These are phyloP conservation scores for Ictidomys tridecemlineatus DNA, from an alignment of 2,113 vertebrate species.

Conservation along the genomic window DNA sequence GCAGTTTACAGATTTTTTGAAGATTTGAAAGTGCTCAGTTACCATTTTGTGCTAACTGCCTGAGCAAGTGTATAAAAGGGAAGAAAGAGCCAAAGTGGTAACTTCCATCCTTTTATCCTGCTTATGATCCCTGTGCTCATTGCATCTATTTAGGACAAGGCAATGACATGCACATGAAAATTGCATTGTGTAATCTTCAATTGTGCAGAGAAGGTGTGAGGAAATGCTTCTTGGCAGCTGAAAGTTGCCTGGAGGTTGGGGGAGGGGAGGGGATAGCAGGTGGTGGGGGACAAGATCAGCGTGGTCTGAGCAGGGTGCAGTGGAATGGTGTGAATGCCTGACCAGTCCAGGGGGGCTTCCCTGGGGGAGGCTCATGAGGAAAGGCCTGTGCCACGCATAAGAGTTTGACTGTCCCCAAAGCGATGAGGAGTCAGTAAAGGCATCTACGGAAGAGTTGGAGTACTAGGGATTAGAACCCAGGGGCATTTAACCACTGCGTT, in stretches of 20 bases:
- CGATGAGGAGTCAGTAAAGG: not conserved
- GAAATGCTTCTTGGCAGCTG: not conserved
- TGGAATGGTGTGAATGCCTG: rapidly evolving
- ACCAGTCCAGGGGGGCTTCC: not conserved
- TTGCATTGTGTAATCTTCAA: not conserved
- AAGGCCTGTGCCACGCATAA: rapidly evolving
- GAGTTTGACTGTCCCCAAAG: not conserved
- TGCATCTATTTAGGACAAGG: too few relatives aligned
- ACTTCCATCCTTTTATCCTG: not conserved
- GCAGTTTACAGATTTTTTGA: not conserved
- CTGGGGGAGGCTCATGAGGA: not conserved
- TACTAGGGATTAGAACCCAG: not conserved
- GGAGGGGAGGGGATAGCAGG: not conserved
- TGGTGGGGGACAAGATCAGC: rapidly evolving
- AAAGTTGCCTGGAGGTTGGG: not conserved
- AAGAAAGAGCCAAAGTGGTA: not conserved
- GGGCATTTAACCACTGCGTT: not conserved
- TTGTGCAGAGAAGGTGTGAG: not conserved
- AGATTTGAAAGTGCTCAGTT: not conserved
- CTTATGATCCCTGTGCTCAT: too few relatives aligned
- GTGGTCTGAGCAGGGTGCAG: not conserved
- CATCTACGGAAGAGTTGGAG: not conserved
- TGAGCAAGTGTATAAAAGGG: not conserved
- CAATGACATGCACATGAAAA: too few relatives aligned
- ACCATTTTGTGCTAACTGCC: not conserved